These are phyloP conservation scores for Falco berigora DNA, from an alignment of 2,797 vertebrate genomes.

Conservation along the genomic window DNA sequence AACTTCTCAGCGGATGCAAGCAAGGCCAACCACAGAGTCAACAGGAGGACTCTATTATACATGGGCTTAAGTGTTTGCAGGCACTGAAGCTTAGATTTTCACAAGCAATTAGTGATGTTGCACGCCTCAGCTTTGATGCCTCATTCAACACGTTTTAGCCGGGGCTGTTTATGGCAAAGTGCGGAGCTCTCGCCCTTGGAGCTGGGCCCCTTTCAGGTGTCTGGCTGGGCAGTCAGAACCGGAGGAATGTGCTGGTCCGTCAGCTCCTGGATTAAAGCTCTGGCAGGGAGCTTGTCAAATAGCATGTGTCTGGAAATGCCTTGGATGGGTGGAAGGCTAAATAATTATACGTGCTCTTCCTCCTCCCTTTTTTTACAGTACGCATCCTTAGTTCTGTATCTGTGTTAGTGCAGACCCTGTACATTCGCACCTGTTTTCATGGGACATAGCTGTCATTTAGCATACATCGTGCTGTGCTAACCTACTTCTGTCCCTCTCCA, in stretches of 20 bases:
- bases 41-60: neutral
- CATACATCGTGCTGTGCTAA: neutral
- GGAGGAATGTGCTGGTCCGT: neutral
- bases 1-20: neutral
- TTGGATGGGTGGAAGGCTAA: neutral
- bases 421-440: neutral
- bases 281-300: neutral
- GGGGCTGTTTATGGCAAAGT: neutral
- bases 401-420: neutral
- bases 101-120: neutral
- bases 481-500: neutral
- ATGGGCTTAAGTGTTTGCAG: neutral
- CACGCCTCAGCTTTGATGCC: neutral
- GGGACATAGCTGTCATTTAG: neutral
- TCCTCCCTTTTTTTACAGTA: neutral
- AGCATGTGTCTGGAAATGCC: neutral
- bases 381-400: neutral
- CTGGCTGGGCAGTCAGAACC: neutral
- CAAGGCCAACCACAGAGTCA: neutral
- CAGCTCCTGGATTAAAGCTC: neutral
- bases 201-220: neutral
- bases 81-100: neutral
- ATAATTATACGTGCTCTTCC: neutral
- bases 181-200: neutral
- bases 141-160: fast-evolving